Evolutionary conservation across 2,888 invertebrate species (phyloP), one percentile per base, ranked within the genome.

Genomic region (Doris montereyensis): DNA sequence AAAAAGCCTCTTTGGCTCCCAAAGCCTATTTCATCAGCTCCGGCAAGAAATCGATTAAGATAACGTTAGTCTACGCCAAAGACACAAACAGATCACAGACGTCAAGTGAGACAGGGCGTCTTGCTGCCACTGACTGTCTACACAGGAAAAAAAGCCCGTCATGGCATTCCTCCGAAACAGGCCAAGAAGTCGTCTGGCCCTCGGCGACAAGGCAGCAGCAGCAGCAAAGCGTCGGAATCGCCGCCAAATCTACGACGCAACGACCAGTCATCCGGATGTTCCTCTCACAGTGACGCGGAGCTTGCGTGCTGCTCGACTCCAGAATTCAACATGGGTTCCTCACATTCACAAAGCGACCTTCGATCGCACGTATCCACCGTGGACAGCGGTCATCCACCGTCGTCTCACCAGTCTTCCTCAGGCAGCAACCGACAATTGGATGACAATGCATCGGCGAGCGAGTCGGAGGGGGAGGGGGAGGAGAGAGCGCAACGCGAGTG

Each of bases 21-120:
- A 79, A 79, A 24, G 73, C 79, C 0, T 79, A 79, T 30, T 75
- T 79, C 17, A 79, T 79, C 70, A 79, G 79, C 24, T 79, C 79
- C 0, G 75, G 75, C 2, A 79, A 79, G 32, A 79, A 79, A 41
- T 75, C 79, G 2, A 75, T 79, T 24, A 79, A 79, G 41, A 79
- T 79, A 57, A 79, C 79, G 1, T 75, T 79, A 21, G 79, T 79
- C 17, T 79, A 79, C 79, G 58, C 75, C 32, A 79, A 79, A 70
- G 79, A 67, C 52, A n/a, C n/a, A n/a, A n/a, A n/a, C n/a, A n/a
- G n/a, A n/a, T n/a, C n/a, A n/a, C n/a, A n/a, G n/a, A n/a, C n/a
- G n/a, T n/a, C n/a, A n/a, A n/a, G n/a, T n/a, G n/a, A n/a, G n/a
- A n/a, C n/a, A n/a, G n/a, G n/a, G n/a, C n/a, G n/a, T n/a, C n/a